Evolutionary conservation across 2,888 invertebrate species (phyloP), one percentile per base, ranked within the genome.

Genomic region (Pheosia tremula): DNA sequence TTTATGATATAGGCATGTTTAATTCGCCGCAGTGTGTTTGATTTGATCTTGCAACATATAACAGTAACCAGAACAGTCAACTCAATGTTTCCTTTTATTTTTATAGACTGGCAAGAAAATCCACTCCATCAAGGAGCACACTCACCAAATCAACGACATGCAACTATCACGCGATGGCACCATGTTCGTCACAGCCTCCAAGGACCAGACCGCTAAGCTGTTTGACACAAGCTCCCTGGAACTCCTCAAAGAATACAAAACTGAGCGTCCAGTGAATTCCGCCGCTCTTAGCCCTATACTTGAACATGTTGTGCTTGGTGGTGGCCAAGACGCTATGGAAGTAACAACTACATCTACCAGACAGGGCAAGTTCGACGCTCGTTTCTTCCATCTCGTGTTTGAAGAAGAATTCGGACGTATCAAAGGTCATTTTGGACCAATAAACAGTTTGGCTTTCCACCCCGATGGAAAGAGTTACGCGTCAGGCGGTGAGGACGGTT

Each of bases 391-490:
- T 88, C 93, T 98, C 79, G 96, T 99, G 38, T 99, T 98, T 88
- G 99, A 99, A 91, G 98, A 99, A 84, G 99, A 99, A 86, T 99
- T 99, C 90, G 99, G 97, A 0, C 95, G 98, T 66, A 96, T 99
- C n/a, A 99, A 99, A 88, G 99, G 99, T 62, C 99, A 99, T 93
- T 99, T 99, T 85, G 99, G 99, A 77, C 99, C 99, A 2, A 99
- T 99, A 82, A 99, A 99, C 95, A 98, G 98, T 90, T 96, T 99
- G 76, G 97, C 98, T 58, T 99, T 99, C 94, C 99, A 99, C 93
- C 99, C 99, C 1, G 98, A 98, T 94, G 99, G 99, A 58, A 97
- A 97, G 85, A 98, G 98, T 85, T 98, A 98, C 88, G 97, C 98
- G 63, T 98, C 98, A 59, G 99, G 99, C 38, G 99, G 99, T 84